Conservation (phyloP, 2,888 invertebrate genomes). For the Sepiola atlantica region DNA sequence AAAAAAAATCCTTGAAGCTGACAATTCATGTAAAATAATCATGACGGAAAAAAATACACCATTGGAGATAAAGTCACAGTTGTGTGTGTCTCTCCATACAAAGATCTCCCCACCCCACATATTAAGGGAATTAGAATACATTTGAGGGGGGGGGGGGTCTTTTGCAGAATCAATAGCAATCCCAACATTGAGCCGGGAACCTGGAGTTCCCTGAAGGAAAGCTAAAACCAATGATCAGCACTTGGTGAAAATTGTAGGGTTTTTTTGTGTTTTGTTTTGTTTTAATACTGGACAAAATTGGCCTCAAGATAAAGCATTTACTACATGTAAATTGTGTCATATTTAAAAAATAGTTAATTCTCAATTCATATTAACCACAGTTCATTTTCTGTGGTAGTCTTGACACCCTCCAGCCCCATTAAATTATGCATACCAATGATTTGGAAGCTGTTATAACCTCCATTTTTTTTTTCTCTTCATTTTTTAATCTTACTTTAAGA, state of each 20-base stretch:
- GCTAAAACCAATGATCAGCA: background rate
- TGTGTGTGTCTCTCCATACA: background rate
- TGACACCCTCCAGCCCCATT: background rate
- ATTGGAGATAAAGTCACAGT: background rate
- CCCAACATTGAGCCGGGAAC: background rate
- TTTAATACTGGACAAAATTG: background rate
- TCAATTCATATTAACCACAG: background rate
- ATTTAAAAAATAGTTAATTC: background rate
- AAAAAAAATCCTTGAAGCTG: background rate
- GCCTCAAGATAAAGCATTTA: background rate
- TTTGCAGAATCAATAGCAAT: background rate
- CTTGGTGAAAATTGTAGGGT: background rate
- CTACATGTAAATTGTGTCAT: background rate
- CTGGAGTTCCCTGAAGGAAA: background rate
- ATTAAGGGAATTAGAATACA: background rate
- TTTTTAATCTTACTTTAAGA: background rate
- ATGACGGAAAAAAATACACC: constrained; percentile 32
- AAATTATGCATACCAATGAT: background rate
- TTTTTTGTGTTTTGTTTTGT: background rate
- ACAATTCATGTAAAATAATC: background rate
- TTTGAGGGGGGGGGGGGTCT: background rate
- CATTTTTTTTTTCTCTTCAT: background rate
- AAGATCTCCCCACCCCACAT: no score
- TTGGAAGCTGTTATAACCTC: background rate
- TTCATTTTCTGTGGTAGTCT: background rate